These are phyloP conservation scores for Odontophorus gujanensis DNA, from an alignment of 2,113 vertebrate species.

Conservation along the genomic window DNA sequence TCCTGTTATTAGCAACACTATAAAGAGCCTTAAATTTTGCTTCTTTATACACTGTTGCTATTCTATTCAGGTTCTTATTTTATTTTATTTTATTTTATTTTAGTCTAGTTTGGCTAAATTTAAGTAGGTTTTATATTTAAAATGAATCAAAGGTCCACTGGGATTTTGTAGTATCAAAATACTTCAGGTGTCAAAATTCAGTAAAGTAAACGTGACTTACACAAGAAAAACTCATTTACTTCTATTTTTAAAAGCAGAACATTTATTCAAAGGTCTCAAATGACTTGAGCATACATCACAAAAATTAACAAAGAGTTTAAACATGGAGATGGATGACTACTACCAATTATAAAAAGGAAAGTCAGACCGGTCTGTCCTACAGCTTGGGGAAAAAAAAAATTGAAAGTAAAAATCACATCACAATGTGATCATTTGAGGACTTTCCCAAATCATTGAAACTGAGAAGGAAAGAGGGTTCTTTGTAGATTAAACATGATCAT, in stretches of 20 bases:
- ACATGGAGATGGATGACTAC: background rate
- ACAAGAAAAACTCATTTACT: background rate
- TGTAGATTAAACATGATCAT: background rate
- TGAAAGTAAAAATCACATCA: background rate
- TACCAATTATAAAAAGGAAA: background rate
- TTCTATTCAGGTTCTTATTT: background rate
- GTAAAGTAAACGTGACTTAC: background rate
- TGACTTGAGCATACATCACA: background rate
- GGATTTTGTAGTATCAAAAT: conserved; percentile 14
- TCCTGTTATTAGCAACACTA: background rate
- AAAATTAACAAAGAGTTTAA: background rate
- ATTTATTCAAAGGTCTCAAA: background rate
- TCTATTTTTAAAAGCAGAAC: background rate
- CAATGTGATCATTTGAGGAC: background rate
- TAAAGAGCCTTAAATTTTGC: background rate
- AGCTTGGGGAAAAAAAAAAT: background rate
- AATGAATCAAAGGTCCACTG: background rate
- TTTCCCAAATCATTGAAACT: background rate
- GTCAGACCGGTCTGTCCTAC: background rate
- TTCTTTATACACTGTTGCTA: background rate
- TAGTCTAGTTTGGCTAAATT: background rate
- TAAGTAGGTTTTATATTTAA: background rate
- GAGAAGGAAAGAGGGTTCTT: background rate
- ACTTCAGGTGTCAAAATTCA: background rate
- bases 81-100: background rate